Conservation (phyloP, 2,113 vertebrate species). For the Grammomys dolichurus region DNA sequence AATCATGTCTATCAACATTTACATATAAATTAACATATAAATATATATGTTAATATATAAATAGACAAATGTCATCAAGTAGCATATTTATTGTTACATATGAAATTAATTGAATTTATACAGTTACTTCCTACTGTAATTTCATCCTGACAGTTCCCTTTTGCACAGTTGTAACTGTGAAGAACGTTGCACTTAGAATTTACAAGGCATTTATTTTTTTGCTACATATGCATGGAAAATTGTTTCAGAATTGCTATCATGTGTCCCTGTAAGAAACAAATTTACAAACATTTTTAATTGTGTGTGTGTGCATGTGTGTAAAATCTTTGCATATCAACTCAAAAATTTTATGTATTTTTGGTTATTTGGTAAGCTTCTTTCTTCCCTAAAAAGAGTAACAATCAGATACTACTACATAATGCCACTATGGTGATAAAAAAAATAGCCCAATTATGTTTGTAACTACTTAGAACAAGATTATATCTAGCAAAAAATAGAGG, state of each 20-base stretch:
- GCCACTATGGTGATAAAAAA: background rate
- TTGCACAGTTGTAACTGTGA: background rate
- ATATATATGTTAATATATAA: background rate
- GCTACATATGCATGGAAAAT: background rate
- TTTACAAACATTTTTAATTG: background rate
- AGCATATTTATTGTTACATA: background rate
- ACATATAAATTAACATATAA: background rate
- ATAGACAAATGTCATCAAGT: background rate
- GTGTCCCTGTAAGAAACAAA: background rate
- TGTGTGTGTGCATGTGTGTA: background rate
- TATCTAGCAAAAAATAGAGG: background rate
- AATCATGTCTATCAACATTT: background rate
- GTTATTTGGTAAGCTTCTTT: background rate
- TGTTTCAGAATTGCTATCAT: background rate
- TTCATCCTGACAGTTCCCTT: background rate
- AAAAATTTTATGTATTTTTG: background rate
- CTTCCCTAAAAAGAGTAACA: background rate
- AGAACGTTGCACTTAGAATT: background rate
- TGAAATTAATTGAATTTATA: background rate
- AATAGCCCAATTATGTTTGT: background rate
- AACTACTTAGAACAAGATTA: background rate
- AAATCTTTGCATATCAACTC: background rate
- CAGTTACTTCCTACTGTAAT: background rate
- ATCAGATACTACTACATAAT: background rate
- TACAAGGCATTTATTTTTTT: background rate